These are phyloP conservation scores for Pseudorhombus dupliciocellatus DNA, from an alignment of 2,113 vertebrate genomes.

Conservation along the genomic window DNA sequence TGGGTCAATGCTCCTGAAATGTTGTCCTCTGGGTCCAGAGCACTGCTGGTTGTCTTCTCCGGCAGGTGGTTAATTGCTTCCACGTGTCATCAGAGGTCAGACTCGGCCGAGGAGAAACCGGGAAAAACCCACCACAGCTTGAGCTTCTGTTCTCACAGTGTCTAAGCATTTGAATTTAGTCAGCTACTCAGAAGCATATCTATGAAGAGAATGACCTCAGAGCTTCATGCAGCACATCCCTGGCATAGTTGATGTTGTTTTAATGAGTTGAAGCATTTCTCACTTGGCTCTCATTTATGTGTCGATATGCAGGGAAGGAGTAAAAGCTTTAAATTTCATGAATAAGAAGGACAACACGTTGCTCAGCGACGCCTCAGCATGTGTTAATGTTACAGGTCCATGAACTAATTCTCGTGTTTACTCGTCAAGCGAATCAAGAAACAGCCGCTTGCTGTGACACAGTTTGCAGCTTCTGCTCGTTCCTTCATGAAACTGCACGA, in stretches of 20 bases:
- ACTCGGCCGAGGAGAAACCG: conserved; percentile 1
- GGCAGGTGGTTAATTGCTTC: conserved; percentile 41
- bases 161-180: too few species aligned
- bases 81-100: conserved; percentile 29
- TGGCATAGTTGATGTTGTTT: not conserved
- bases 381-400: not conserved
- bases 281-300: not conserved
- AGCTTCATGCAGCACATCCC: not conserved
- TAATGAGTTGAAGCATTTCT: not conserved
- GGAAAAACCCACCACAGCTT: not conserved
- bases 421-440: not conserved
- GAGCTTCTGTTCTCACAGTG: too few species aligned
- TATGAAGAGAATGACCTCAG: not conserved
- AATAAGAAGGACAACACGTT: too few species aligned
- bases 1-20: not conserved
- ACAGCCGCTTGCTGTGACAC: not conserved
- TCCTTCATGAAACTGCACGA: conserved; percentile 14
- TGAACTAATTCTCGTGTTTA: not conserved
- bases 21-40: conserved; percentile 2
- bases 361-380: not conserved
- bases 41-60: conserved; percentile 17
- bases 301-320: too few species aligned
- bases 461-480: conserved; percentile 21
- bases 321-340: too few species aligned
- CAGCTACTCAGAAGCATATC: not conserved